A percentile compares a stretch with the other conserved stretches of the same genome.
These are phyloP conservation scores for Rutilus rutilus DNA, from an alignment of 2,113 vertebrate species.

Conservation along the genomic window DNA sequence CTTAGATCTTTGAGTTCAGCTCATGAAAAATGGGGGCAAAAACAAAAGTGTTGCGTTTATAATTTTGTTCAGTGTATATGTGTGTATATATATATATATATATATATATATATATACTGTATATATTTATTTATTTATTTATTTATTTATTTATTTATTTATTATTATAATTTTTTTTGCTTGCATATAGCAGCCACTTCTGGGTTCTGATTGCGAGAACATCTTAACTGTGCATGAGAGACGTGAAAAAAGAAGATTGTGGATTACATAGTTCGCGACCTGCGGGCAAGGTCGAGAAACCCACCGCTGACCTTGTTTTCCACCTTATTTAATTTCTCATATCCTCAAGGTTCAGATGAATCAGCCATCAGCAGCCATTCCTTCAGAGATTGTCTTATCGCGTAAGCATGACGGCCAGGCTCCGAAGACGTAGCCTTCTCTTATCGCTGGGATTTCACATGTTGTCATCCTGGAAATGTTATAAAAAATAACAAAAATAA, in stretches of 20 bases:
- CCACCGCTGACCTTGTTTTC: constrained; percentile 32
- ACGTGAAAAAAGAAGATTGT: background rate
- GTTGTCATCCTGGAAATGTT: constrained; percentile 36
- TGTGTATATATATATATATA: too few species aligned
- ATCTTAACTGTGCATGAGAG: background rate
- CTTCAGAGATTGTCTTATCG: constrained; percentile 52
- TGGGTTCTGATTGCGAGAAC: background rate
- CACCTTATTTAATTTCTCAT: constrained; percentile 49
- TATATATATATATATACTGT: too few species aligned
- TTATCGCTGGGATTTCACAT: constrained; percentile 43
- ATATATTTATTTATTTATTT: too few species aligned
- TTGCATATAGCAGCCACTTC: background rate
- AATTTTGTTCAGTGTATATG: too few species aligned
- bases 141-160: too few species aligned
- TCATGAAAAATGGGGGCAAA: too few species aligned
- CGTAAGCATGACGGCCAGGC: constrained; percentile 50
- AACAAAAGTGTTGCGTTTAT: too few species aligned
- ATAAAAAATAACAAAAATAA: background rate
- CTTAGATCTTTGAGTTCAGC: too few species aligned
- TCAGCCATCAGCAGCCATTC: constrained; percentile 50
- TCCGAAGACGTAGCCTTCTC: constrained; percentile 36
- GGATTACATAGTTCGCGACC: constrained; percentile 47
- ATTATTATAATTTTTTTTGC: too few species aligned
- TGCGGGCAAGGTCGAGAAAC: constrained; percentile 42
- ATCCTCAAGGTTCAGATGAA: constrained; percentile 39